phyloP scores from a whole-genome alignment of 2,888 invertebrate species.

The Latrodectus hesperus region DNA sequence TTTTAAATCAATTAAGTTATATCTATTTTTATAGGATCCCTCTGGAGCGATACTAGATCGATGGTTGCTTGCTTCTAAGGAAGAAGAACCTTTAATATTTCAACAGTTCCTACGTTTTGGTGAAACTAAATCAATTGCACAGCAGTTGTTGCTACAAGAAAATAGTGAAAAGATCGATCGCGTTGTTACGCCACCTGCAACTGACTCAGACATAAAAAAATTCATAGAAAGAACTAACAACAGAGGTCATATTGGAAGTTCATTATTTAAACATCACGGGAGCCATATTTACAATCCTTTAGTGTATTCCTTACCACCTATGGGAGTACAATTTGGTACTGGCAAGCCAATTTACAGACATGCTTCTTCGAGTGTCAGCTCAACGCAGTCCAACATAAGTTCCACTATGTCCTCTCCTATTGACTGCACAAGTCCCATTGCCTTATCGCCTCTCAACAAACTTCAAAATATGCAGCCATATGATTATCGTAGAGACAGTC shows the following conservation, averaged over 20 bases:
- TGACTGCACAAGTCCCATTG: slow-evolving; percentile 77
- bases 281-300: slow-evolving; percentile 50
- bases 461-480: slow-evolving; percentile 97
- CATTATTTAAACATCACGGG: slow-evolving; percentile 64
- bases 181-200: slow-evolving; percentile 71
- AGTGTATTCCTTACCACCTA: slow-evolving; percentile 22
- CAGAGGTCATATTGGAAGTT: slow-evolving; percentile 58
- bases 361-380: slow-evolving; percentile 66
- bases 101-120: slow-evolving; percentile 93
- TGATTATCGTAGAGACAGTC: slow-evolving; percentile 81
- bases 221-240: slow-evolving; percentile 78
- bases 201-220: slow-evolving; percentile 78
- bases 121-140: slow-evolving; percentile 89
- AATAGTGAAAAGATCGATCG: slow-evolving; percentile 70
- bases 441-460: slow-evolving; percentile 87
- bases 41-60: slow-evolving; percentile 88
- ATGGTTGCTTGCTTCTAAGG: slow-evolving; percentile 90
- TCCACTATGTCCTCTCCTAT: slow-evolving; percentile 59
- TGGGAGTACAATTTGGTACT: slow-evolving; percentile 13
- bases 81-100: slow-evolving; percentile 92
- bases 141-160: slow-evolving; percentile 77
- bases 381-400: slow-evolving; percentile 53
- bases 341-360: slow-evolving; percentile 45
- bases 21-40: slow-evolving; percentile 79
- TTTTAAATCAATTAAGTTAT: neutral